Evolutionary conservation across 2,888 invertebrate species (phyloP).

Genomic region (Automeris io): DNA sequence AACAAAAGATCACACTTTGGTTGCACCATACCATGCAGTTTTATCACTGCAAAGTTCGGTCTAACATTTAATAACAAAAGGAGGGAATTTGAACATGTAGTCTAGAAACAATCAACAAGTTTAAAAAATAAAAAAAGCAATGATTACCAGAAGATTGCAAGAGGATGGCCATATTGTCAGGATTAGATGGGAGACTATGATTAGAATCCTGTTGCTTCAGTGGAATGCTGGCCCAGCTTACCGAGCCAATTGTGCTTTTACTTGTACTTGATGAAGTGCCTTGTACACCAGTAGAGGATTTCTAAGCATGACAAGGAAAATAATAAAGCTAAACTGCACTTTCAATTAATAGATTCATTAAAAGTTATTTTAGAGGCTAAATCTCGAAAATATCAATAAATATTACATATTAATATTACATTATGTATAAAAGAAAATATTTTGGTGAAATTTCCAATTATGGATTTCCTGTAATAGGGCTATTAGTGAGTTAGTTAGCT

Average conservation of each 20-base stretch:
- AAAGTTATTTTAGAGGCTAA: background rate
- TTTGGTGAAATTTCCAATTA: no score
- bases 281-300: conserved; percentile 35
- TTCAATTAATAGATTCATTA: no score
- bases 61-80: no score
- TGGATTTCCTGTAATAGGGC: no score
- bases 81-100: no score
- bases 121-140: no score
- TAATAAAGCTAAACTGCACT: background rate
- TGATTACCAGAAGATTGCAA: conserved; percentile 40
- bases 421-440: no score
- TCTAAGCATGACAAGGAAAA: conserved; percentile 26
- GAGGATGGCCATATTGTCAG: conserved; percentile 47
- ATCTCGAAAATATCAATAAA: background rate
- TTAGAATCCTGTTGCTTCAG: conserved; percentile 46
- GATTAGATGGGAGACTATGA: conserved; percentile 52
- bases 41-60: no score
- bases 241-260: conserved; percentile 57
- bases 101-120: no score
- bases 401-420: background rate
- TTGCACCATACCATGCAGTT: no score
- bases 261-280: conserved; percentile 46
- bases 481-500: no score
- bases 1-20: no score
- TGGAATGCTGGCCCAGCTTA: conserved; percentile 45